Evolutionary conservation across 2,797 vertebrate species (phyloP).

Genomic region (Spinibarbus caldwelli): DNA sequence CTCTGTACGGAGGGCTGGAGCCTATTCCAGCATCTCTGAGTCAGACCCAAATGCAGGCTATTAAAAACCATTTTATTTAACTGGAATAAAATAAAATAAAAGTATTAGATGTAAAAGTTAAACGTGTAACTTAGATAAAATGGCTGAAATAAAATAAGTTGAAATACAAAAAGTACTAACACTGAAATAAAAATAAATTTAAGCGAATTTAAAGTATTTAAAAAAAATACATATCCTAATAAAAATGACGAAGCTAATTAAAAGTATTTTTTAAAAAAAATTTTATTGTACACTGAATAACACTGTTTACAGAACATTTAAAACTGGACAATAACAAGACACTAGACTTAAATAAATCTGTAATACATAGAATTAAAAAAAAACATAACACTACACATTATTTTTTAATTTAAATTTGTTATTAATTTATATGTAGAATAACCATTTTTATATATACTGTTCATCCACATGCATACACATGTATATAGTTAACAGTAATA

Average conservation of each 20-base stretch:
- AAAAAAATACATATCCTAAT: background rate
- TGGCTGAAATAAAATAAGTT: background rate
- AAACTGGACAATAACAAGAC: background rate
- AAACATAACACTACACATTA: background rate
- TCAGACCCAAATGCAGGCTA: background rate
- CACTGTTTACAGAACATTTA: background rate
- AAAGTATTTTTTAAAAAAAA: background rate
- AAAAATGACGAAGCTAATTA: background rate
- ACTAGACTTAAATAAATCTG: background rate
- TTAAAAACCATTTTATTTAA: background rate
- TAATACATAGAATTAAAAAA: too few species aligned
- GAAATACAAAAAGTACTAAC: background rate
- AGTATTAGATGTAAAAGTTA: background rate
- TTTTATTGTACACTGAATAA: too few species aligned
- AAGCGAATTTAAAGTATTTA: too few species aligned
- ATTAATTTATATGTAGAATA: background rate
- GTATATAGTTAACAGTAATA: background rate
- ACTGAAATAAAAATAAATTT: background rate
- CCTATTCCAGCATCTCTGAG: background rate
- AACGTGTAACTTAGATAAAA: background rate
- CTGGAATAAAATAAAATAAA: background rate
- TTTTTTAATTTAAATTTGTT: background rate
- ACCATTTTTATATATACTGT: background rate
- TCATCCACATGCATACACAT: background rate
- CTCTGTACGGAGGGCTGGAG: background rate